Evolutionary conservation across 2,113 vertebrate species (phyloP).

Genomic region (Caracal caracal): DNA sequence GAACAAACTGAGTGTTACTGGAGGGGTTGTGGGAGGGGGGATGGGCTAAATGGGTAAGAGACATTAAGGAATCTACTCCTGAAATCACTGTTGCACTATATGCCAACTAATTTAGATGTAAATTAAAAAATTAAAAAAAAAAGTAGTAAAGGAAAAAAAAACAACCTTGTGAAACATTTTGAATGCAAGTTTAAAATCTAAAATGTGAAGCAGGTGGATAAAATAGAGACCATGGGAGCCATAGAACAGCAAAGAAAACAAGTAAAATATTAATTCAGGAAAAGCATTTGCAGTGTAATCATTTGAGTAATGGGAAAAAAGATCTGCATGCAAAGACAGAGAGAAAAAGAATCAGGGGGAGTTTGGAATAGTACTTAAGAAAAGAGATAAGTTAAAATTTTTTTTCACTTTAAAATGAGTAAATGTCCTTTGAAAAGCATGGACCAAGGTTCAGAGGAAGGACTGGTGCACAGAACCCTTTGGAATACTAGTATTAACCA

Average conservation of each 20-base stretch:
- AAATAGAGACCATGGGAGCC: neutral
- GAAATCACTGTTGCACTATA: too few species aligned
- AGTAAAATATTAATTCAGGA: neutral
- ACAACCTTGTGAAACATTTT: neutral
- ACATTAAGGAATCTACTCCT: too few species aligned
- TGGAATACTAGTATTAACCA: neutral
- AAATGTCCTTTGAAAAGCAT: neutral
- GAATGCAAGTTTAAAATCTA: constrained; percentile 19
- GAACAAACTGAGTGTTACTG: too few species aligned
- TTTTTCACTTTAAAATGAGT: neutral
- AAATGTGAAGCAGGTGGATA: constrained; percentile 4
- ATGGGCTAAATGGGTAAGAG: too few species aligned
- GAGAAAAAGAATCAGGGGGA: neutral
- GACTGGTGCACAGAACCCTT: neutral
- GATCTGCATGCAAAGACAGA: neutral
- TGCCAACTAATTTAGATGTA: too few species aligned
- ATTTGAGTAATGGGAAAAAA: neutral
- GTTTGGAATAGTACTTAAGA: neutral
- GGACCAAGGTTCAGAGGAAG: neutral
- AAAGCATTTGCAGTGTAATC: neutral
- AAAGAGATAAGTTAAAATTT: neutral
- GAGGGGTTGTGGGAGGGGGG: too few species aligned
- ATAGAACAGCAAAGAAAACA: neutral
- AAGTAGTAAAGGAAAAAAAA: too few species aligned
- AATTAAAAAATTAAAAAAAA: too few species aligned